Percentiles rank a stretch among this genome's conserved stretches.
phyloP scores from a whole-genome alignment of 2,888 invertebrate genomes.

The Lochmaea capreae region DNA sequence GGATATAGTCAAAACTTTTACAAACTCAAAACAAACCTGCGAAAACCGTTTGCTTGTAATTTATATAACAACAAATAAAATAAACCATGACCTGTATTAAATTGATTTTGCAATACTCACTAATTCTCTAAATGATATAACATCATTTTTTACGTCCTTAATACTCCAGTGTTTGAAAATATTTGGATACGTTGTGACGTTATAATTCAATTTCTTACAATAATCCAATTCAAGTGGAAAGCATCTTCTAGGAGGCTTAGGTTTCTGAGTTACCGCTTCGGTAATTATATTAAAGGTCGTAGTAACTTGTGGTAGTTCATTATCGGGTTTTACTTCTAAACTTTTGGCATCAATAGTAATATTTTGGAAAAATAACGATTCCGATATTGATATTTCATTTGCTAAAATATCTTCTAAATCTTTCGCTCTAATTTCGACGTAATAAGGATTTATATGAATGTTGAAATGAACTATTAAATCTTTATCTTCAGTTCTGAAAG shows the following conservation, averaged over 20 bases:
- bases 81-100: neutral
- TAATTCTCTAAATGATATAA: conserved; percentile 77
- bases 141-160: conserved; percentile 77
- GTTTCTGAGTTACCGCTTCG: conserved; percentile 68
- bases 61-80: no score
- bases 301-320: conserved; percentile 60
- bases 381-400: conserved; percentile 72
- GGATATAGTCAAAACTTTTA: no score
- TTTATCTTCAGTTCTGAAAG: conserved; percentile 72
- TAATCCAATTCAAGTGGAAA: conserved; percentile 75
- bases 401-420: conserved; percentile 76
- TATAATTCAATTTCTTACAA: conserved; percentile 80
- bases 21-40: no score
- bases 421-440: conserved; percentile 69
- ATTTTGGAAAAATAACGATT: conserved; percentile 73
- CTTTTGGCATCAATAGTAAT: conserved; percentile 75
- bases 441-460: conserved; percentile 81
- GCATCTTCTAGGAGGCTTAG: conserved; percentile 75
- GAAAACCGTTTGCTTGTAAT: no score
- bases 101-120: conserved; percentile 27
- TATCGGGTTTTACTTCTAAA: conserved; percentile 72
- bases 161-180: conserved; percentile 74
- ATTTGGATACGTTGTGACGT: conserved; percentile 87
- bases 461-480: conserved; percentile 88
- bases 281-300: conserved; percentile 60